A percentile compares a stretch with the other conserved stretches of the same genome.
Conservation (phyloP, 2,888 invertebrate genomes). For the Drosophila demipolita region DNA sequence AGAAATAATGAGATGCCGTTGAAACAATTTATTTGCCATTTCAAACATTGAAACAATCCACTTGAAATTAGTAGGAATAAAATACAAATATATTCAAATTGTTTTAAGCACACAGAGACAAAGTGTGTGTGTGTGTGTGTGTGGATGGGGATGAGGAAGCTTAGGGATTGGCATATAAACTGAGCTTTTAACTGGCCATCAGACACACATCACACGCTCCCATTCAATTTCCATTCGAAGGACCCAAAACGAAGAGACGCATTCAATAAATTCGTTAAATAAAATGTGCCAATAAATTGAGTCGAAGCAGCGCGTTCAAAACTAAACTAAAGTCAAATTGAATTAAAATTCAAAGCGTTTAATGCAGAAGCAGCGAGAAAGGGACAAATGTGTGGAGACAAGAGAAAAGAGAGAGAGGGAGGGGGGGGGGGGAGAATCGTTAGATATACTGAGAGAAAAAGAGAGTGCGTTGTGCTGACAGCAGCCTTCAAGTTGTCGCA, state of each 20-base stretch:
- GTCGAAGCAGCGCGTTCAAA: constrained; percentile 44
- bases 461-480: constrained; percentile 28
- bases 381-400: background rate
- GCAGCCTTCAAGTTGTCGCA: constrained; percentile 77
- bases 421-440: background rate
- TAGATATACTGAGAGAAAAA: background rate
- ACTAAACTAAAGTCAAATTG: constrained; percentile 77
- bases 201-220: constrained; percentile 43
- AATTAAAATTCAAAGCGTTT: constrained; percentile 79
- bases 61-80: constrained; percentile 36
- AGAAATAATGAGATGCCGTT: background rate
- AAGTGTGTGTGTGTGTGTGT: background rate
- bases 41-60: constrained; percentile 14
- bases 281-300: constrained; percentile 78
- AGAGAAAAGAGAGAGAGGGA: background rate
- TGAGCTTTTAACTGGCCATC: constrained; percentile 61
- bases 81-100: constrained; percentile 15
- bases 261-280: constrained; percentile 74
- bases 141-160: background rate
- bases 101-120: constrained; percentile 11
- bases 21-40: background rate
- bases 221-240: constrained; percentile 37
- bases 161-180: constrained; percentile 34
- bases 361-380: constrained; percentile 36
- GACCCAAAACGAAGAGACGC: constrained; percentile 55